phyloP scores from a whole-genome alignment of 2,888 invertebrate genomes.

The Mayetiola destructor region DNA sequence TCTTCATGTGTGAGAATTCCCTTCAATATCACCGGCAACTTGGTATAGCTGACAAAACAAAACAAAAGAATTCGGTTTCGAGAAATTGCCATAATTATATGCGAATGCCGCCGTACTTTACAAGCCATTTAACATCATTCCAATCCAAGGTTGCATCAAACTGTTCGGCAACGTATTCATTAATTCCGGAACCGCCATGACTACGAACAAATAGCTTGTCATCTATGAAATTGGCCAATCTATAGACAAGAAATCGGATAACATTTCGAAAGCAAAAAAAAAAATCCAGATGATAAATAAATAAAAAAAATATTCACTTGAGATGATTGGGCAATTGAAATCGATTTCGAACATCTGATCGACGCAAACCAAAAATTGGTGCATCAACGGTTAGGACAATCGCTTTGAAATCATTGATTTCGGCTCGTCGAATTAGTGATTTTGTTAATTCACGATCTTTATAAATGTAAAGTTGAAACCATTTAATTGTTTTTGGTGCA shows the following conservation, averaged over 20 bases:
- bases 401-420: conserved; percentile 71
- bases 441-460: conserved; percentile 64
- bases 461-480: conserved; percentile 89
- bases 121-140: conserved; percentile 78
- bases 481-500: conserved; percentile 60
- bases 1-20: conserved; percentile 78
- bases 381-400: conserved; percentile 80
- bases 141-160: conserved; percentile 73
- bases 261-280: neutral
- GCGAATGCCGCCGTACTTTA: conserved; percentile 37
- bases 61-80: neutral
- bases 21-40: conserved; percentile 69
- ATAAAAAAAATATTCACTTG: conserved; percentile 30
- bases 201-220: conserved; percentile 26
- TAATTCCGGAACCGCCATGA: conserved; percentile 52
- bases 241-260: conserved; percentile 26
- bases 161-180: conserved; percentile 57
- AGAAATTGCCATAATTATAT: neutral
- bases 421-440: conserved; percentile 60
- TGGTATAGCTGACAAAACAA: conserved; percentile 43
- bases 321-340: conserved; percentile 70
- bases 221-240: conserved; percentile 68
- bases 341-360: conserved; percentile 68
- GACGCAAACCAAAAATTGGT: conserved; percentile 68
- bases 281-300: neutral